Evolutionary conservation across 2,888 invertebrate species (phyloP).

Genomic region (Danaus chrysippus): DNA sequence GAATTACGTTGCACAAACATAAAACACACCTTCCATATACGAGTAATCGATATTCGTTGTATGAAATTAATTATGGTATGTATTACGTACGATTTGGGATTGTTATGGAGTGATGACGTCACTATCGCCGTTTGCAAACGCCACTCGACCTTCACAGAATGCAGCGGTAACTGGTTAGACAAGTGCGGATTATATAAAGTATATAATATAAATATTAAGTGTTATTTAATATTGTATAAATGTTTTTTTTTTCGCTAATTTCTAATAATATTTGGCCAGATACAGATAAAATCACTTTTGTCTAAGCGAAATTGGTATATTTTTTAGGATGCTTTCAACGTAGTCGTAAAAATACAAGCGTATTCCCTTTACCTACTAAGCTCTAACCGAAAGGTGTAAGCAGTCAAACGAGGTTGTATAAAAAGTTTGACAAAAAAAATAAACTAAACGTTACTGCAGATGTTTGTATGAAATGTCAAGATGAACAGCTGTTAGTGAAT

Average conservation of each 20-base stretch:
- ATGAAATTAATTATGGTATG: not conserved
- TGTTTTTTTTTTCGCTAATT: too few species aligned
- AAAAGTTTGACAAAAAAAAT: slow-evolving; percentile 2
- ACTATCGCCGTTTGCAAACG: slow-evolving; percentile 14
- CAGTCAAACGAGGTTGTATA: not conserved
- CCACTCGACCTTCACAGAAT: slow-evolving; percentile 22
- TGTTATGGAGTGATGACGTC: slow-evolving; percentile 18
- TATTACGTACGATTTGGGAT: not conserved
- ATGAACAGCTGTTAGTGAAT: slow-evolving; percentile 21
- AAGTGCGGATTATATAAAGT: slow-evolving; percentile 8
- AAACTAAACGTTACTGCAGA: slow-evolving; percentile 14
- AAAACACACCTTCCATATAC: too few species aligned
- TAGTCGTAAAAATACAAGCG: too few species aligned
- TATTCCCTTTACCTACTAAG: too few species aligned
- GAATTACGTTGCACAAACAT: too few species aligned
- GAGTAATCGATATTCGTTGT: too few species aligned
- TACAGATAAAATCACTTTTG: too few species aligned
- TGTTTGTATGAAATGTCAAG: slow-evolving; percentile 21
- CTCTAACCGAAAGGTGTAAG: too few species aligned
- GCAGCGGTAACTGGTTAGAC: slow-evolving; percentile 13
- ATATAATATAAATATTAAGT: not conserved
- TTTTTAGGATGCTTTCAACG: too few species aligned
- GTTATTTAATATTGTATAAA: too few species aligned
- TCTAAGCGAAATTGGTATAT: too few species aligned
- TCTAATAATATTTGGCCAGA: too few species aligned